phyloP scores from a whole-genome alignment of 1,140 invertebrate species.

The Bombus confusus region DNA sequence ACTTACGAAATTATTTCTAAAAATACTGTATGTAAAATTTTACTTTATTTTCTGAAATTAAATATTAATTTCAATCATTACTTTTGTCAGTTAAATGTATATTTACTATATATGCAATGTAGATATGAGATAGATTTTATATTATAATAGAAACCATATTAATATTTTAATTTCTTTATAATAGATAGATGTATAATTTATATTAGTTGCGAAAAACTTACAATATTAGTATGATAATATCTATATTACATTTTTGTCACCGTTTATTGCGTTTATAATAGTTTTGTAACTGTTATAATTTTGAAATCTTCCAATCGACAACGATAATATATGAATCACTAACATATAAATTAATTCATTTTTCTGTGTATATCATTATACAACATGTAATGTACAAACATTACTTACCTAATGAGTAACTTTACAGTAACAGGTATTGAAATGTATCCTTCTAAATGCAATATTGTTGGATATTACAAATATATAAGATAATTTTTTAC shows the following conservation, averaged over 20 bases:
- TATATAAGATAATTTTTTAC: neutral
- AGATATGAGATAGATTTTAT: neutral
- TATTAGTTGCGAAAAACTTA: neutral
- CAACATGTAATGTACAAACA: neutral
- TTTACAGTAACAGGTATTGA: neutral
- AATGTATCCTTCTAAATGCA: neutral
- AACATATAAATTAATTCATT: neutral
- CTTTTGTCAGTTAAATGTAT: neutral
- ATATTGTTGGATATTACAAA: neutral
- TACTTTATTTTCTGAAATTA: neutral
- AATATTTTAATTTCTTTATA: neutral
- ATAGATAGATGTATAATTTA: neutral
- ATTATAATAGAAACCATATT: neutral
- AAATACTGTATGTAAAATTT: neutral
- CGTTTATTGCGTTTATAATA: neutral
- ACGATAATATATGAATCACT: neutral
- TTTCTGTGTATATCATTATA: neutral
- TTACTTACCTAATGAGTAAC: neutral
- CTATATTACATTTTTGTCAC: neutral
- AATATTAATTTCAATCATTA: neutral
- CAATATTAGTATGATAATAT: neutral
- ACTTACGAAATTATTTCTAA: neutral
- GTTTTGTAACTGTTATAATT: neutral
- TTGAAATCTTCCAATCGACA: neutral
- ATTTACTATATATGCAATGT: neutral